Evolutionary conservation across 1,140 invertebrate species (phyloP).

Genomic region (Drosophila pruinosa): DNA sequence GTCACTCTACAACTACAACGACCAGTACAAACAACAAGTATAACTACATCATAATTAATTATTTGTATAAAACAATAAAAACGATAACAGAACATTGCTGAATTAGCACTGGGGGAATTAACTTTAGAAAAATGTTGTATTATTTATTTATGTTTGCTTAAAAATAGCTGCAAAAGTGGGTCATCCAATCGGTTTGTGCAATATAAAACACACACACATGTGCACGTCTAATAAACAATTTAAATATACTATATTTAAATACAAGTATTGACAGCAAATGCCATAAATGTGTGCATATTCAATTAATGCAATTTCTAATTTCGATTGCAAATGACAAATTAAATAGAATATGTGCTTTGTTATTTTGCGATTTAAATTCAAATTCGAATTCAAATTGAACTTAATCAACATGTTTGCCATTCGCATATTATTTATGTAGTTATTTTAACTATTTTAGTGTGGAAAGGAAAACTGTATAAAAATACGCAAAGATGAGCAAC

Average conservation of each 20-base stretch:
- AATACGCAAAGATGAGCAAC: conserved; percentile 41
- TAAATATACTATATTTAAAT: not conserved
- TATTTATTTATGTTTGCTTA: conserved; percentile 17
- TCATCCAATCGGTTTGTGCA: conserved; percentile 23
- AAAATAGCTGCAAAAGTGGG: conserved; percentile 24
- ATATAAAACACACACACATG: not conserved
- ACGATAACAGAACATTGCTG: conserved; percentile 7
- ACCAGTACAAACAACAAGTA: not conserved
- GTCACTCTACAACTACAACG: not conserved
- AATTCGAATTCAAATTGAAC: not conserved
- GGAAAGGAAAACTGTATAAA: conserved; percentile 29
- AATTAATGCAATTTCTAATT: conserved; percentile 11
- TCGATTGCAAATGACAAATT: not conserved
- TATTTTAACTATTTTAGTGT: not conserved
- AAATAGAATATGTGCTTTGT: not conserved
- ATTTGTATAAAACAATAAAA: conserved; percentile 5
- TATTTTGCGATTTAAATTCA: not conserved
- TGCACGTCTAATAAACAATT: not conserved
- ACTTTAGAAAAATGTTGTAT: conserved; percentile 5
- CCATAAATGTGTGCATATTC: not conserved
- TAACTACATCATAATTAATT: not conserved
- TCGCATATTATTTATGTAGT: conserved; percentile 1
- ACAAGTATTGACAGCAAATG: not conserved
- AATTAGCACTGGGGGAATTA: not conserved
- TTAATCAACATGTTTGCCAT: not conserved